phyloP scores from a whole-genome alignment of 2,797 vertebrate genomes.

The Austrolebias charrua region DNA sequence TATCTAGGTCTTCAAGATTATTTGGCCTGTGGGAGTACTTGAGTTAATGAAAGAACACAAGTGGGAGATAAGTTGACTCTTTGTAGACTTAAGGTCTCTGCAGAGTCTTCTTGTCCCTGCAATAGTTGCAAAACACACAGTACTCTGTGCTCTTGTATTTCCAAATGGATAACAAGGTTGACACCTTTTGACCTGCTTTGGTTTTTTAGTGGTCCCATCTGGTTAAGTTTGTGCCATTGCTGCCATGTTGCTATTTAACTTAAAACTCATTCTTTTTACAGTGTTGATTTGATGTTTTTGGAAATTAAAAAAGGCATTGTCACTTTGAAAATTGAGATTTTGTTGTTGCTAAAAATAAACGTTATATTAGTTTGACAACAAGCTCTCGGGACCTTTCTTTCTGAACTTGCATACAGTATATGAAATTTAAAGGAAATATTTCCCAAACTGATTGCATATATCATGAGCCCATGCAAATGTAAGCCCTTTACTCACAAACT shows the following conservation, averaged over 20 bases:
- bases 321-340: too few species aligned
- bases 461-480: too few species aligned
- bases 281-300: not conserved
- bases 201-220: not conserved
- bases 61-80: conserved; percentile 35
- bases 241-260: not conserved
- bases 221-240: not conserved
- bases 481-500: too few species aligned
- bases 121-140: conserved; percentile 4
- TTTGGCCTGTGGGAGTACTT: conserved; percentile 33
- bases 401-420: too few species aligned
- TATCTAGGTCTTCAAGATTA: conserved; percentile 16
- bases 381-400: not conserved
- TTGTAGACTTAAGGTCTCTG: conserved; percentile 19
- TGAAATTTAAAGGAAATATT: too few species aligned
- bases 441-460: too few species aligned
- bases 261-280: not conserved
- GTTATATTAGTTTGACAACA: too few species aligned
- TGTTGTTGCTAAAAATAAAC: too few species aligned
- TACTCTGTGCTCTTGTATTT: not conserved
- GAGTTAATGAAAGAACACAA: conserved; percentile 31
- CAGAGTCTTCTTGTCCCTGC: not conserved
- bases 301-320: too few species aligned
- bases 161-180: not conserved
- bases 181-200: not conserved